Percentiles rank a stretch among this genome's conserved stretches.
Evolutionary conservation across 2,888 invertebrate species (phyloP).

Genomic region (Andrena bicolor): DNA sequence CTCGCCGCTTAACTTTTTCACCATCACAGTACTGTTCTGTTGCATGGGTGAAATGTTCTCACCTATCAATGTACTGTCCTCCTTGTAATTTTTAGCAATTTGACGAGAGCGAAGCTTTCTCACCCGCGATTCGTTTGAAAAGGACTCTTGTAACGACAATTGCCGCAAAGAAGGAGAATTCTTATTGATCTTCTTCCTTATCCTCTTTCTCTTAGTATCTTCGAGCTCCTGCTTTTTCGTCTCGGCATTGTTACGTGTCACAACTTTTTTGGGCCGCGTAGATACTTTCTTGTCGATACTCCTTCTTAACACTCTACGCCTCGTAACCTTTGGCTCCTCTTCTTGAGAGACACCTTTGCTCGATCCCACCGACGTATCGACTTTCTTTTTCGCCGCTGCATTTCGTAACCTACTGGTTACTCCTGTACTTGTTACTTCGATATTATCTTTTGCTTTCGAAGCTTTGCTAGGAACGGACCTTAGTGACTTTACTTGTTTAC

Average conservation of each 20-base stretch:
- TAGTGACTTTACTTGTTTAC: background rate
- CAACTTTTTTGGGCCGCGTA: background rate
- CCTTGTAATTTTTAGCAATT: conserved; percentile 50
- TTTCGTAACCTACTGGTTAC: background rate
- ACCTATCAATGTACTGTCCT: conserved; percentile 35
- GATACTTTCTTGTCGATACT: background rate
- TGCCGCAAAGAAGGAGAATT: conserved; percentile 38
- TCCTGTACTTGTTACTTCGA: background rate
- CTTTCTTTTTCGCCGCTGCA: background rate
- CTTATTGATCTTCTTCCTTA: conserved; percentile 5
- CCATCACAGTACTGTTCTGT: background rate
- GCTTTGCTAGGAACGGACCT: background rate
- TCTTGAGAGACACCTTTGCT: background rate
- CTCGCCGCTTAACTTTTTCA: background rate
- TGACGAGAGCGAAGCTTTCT: conserved; percentile 53
- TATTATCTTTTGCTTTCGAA: background rate
- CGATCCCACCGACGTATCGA: background rate
- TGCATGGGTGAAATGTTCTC: background rate
- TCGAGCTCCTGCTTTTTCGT: background rate
- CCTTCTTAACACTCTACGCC: background rate
- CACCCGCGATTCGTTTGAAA: conserved; percentile 55
- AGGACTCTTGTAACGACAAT: conserved; percentile 68
- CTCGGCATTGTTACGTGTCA: background rate
- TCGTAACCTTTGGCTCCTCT: background rate
- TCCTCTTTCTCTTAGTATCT: background rate